Base-by-base conservation (phyloP, 30 jellyfish, hydroid and myxozoan species). In the Nemopilema nomurai region DNA sequence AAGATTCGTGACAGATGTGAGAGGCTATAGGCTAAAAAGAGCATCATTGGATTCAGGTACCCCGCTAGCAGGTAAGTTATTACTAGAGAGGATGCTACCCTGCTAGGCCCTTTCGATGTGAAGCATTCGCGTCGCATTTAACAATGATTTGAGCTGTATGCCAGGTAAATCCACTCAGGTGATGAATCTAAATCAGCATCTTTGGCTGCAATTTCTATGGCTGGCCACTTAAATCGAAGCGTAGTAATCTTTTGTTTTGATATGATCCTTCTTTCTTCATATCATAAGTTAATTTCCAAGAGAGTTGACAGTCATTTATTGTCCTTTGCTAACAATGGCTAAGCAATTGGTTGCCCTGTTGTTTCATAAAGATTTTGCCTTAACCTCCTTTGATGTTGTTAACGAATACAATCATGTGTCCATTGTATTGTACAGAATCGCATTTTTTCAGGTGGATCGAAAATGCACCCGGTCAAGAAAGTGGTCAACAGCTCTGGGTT, bases 11-110 rank as follows among this genome's bases (percentile, higher is more conserved):
- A 74, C 87, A 0, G 93, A 84, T 51, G 51, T 57, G 27, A 74
- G 63, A 1, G 93, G 93, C 0, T 65, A 86, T 18, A 80, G 87
- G 49, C 82, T 84, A 20, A 63, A 74, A 20, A 73, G 83, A 66
- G 67, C 69, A 0, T 84, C 93, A n/a, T 3, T 69, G 27, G 26
- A 81, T 7, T 62, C 93, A 57, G 1, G 41, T 9, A n/a, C 62
- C 19, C 80, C 26, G 27, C 90, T 51, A 7, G 33, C 29, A 28
- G 21, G n/a, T 25, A 13, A 28, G 50, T 27, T 0, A 24, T 22
- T 9, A 67, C 4, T 7, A 51, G 80, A 19, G 0, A 28, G 80
- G 29, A 9, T 21, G 18, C 4, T 17, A 21, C 24, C 20, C 22
- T 67, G 1, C 24, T 29, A 9, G 13, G 13, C 23, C 24, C 13